Conservation (phyloP, 1,140 invertebrate genomes). For the Nomia melanderi region DNA sequence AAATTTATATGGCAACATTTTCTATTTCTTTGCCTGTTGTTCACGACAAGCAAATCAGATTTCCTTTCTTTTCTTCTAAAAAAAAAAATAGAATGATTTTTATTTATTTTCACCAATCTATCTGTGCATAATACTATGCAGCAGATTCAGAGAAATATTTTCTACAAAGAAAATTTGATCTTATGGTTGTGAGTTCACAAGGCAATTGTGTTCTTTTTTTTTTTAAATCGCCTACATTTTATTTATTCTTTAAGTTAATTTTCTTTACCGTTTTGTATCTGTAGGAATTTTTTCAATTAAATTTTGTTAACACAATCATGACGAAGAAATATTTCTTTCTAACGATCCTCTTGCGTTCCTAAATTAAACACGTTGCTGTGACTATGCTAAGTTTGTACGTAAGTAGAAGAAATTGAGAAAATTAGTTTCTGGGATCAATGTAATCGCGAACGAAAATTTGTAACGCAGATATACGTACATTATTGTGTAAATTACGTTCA, state of each 20-base stretch:
- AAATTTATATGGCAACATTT: conserved; percentile 15
- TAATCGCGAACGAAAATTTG: conserved; percentile 42
- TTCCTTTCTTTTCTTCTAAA: conserved; percentile 20
- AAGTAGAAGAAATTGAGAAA: conserved; percentile 62
- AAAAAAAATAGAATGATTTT: background rate
- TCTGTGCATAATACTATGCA: background rate
- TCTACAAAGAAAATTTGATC: conserved; percentile 31
- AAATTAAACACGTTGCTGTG: conserved; percentile 65
- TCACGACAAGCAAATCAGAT: conserved; percentile 33
- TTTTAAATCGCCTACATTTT: conserved; percentile 23
- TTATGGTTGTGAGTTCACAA: conserved; percentile 33
- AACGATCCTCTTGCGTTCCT: conserved; percentile 43
- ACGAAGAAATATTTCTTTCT: conserved; percentile 22
- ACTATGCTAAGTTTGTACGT: conserved; percentile 71
- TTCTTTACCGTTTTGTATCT: conserved; percentile 10
- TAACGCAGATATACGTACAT: conserved; percentile 8
- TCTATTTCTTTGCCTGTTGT: conserved; percentile 26
- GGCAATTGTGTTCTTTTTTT: conserved; percentile 23
- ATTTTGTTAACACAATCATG: conserved; percentile 13
- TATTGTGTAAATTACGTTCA: background rate
- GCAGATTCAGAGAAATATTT: no score
- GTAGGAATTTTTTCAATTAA: conserved; percentile 23
- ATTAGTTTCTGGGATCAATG: conserved; percentile 72
- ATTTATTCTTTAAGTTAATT: conserved; percentile 5
- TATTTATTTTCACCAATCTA: background rate